Evolutionary conservation across 2,113 vertebrate species (phyloP).

Genomic region (Amblyopsis rosae): DNA sequence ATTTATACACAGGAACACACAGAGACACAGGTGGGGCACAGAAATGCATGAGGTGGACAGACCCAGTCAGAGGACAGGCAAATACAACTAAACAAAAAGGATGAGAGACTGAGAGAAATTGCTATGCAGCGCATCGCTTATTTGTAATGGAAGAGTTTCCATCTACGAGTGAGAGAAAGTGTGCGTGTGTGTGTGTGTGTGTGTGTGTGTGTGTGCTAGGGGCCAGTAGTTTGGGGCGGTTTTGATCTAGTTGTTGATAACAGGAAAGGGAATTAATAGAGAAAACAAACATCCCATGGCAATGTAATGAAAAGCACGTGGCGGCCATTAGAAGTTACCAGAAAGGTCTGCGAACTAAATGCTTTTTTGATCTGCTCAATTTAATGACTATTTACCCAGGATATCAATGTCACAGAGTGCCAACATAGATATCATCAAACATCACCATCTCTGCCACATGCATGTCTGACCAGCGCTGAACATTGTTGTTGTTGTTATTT

Average conservation of each 20-base stretch:
- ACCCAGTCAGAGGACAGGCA: slow-evolving; percentile 4
- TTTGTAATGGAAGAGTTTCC: background rate
- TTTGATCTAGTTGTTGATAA: slow-evolving; percentile 71
- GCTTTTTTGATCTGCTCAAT: background rate
- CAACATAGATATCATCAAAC: background rate
- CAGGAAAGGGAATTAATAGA: slow-evolving; percentile 69
- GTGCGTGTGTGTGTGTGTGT: slow-evolving; percentile 30
- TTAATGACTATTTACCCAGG: slow-evolving; percentile 8
- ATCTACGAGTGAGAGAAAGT: slow-evolving; percentile 4
- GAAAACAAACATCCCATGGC: slow-evolving; percentile 72
- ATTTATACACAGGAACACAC: background rate
- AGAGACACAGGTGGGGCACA: slow-evolving; percentile 1
- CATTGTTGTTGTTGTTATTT: background rate
- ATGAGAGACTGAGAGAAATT: slow-evolving; percentile 15
- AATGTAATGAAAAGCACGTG: slow-evolving; percentile 73
- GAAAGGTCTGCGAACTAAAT: slow-evolving; percentile 15
- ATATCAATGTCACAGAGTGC: slow-evolving; percentile 3
- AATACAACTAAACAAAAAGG: background rate
- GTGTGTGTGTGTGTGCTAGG: slow-evolving; percentile 25
- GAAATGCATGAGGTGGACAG: background rate
- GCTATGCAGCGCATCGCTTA: background rate
- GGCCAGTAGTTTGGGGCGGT: slow-evolving; percentile 62
- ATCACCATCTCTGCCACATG: background rate
- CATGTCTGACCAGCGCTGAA: background rate
- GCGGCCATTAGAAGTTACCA: slow-evolving; percentile 43